phyloP scores from a whole-genome alignment of 2,113 vertebrate genomes.

The Carollia perspicillata region DNA sequence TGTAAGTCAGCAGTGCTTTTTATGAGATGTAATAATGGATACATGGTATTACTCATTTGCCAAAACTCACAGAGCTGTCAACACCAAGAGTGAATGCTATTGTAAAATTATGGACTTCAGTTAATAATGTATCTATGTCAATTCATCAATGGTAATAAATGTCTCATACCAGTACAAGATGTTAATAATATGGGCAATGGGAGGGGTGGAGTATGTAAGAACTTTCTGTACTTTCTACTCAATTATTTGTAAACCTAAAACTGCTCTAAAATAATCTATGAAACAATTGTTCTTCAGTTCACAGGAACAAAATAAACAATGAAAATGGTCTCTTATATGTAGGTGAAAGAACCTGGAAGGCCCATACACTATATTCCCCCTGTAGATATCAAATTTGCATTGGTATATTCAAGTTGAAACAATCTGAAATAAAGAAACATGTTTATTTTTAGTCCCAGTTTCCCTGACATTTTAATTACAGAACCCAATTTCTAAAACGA shows the following conservation, averaged over 20 bases:
- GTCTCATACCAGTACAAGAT: not conserved
- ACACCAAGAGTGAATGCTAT: not conserved
- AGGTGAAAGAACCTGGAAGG: not conserved
- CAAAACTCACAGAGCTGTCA: not conserved
- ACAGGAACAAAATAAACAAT: not conserved
- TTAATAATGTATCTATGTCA: not conserved
- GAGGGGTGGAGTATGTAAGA: not conserved
- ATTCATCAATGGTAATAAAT: not conserved
- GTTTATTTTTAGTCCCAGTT: not conserved
- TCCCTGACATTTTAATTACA: not conserved
- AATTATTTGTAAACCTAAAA: not conserved
- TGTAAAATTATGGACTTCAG: not conserved
- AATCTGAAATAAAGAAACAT: not conserved
- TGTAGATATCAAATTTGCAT: not conserved
- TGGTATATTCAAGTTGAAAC: not conserved
- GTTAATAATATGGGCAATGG: not conserved
- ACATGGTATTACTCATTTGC: not conserved
- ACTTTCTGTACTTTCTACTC: not conserved
- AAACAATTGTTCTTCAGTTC: not conserved
- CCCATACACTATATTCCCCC: fast-evolving
- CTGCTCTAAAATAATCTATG: not conserved
- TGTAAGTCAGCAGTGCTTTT: not conserved
- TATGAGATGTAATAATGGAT: too few species aligned
- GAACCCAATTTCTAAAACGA: not conserved
- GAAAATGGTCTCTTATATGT: not conserved